Conservation (phyloP, 2,797 vertebrate species). For the Cetoscarus ocellatus region DNA sequence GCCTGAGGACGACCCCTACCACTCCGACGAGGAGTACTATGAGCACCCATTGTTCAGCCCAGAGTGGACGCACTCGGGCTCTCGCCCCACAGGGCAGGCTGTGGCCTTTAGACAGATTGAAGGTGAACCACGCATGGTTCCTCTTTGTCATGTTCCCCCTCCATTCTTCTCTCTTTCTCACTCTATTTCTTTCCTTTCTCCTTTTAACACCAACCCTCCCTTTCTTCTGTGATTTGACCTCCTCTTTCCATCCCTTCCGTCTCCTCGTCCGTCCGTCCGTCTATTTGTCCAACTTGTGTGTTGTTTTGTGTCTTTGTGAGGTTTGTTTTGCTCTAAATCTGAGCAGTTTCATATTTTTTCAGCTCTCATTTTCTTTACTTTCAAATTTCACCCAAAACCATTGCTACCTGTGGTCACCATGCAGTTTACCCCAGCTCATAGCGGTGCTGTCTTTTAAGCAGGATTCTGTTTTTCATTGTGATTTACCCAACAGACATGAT, state of each 20-base stretch:
- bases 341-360: constrained; percentile 64
- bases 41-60: constrained; percentile 97
- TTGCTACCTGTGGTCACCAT: constrained; percentile 69
- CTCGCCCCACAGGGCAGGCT: constrained; percentile 88
- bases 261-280: constrained; percentile 54
- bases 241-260: constrained; percentile 53
- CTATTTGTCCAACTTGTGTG: constrained; percentile 60
- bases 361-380: constrained; percentile 48
- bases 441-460: constrained; percentile 42
- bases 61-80: constrained; percentile 91
- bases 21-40: constrained; percentile 95
- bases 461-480: constrained; percentile 14
- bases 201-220: constrained; percentile 52
- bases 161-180: constrained; percentile 48
- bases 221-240: constrained; percentile 77
- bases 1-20: constrained; percentile 94
- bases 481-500: constrained; percentile 14
- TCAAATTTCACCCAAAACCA: constrained; percentile 62
- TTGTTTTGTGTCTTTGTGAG: constrained; percentile 70
- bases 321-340: constrained; percentile 63
- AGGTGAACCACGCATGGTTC: constrained; percentile 96
- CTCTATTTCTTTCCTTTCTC: constrained; percentile 51
- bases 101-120: constrained; percentile 93
- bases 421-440: constrained; percentile 44
- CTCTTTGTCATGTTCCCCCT: constrained; percentile 80